These are phyloP conservation scores for Acleris laterana DNA, from an alignment of 2,888 invertebrate genomes.

Conservation along the genomic window DNA sequence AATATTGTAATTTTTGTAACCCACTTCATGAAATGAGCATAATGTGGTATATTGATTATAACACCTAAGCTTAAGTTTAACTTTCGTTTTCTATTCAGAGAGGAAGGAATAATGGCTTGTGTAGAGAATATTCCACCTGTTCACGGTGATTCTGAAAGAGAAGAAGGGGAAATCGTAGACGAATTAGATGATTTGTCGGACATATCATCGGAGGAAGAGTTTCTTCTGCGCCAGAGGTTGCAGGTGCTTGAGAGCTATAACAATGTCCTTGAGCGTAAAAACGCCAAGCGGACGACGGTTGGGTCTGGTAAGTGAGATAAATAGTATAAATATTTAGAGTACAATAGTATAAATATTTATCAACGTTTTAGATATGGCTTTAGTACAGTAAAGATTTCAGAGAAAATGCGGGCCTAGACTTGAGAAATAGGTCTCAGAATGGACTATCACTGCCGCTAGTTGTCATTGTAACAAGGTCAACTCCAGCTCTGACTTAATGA, in stretches of 20 bases:
- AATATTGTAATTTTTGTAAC: neutral
- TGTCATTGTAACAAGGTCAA: no score
- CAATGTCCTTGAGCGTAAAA: slow-evolving; percentile 77
- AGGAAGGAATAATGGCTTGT: slow-evolving; percentile 57
- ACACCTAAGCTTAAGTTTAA: neutral
- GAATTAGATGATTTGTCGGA: slow-evolving; percentile 73
- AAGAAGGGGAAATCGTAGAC: slow-evolving; percentile 80
- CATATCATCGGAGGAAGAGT: slow-evolving; percentile 80
- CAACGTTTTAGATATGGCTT: no score
- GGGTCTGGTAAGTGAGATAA: slow-evolving; percentile 57
- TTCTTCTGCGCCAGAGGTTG: slow-evolving; percentile 70
- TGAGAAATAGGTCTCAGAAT: no score
- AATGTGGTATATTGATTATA: no score
- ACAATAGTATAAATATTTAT: no score
- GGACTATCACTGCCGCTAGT: no score
- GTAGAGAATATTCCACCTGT: slow-evolving; percentile 56
- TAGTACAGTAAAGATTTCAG: no score
- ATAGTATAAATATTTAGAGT: no score
- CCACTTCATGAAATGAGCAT: no score
- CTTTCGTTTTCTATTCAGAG: slow-evolving; percentile 13
- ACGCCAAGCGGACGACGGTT: slow-evolving; percentile 65
- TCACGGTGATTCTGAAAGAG: slow-evolving; percentile 73
- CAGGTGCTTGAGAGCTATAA: slow-evolving; percentile 79
- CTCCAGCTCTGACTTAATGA: no score
- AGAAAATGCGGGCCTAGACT: no score